These are phyloP conservation scores for Scophthalmus maximus DNA, from an alignment of 2,113 vertebrate genomes.

Conservation along the genomic window DNA sequence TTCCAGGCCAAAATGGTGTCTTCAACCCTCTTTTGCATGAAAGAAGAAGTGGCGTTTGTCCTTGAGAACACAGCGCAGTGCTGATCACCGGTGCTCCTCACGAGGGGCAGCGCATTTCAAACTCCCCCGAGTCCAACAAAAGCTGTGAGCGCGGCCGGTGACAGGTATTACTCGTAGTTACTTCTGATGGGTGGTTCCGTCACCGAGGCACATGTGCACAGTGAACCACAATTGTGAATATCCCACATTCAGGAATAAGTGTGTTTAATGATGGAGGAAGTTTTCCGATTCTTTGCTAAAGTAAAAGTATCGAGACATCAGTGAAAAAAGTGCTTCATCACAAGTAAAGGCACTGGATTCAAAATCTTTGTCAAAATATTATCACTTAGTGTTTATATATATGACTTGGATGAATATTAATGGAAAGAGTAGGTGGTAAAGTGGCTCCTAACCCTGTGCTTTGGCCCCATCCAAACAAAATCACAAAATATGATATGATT, in stretches of 20 bases:
- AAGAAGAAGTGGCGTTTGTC: conserved; percentile 7
- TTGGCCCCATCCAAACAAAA: no score
- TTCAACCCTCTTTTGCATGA: conserved; percentile 21
- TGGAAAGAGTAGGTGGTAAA: no score
- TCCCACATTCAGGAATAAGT: no score
- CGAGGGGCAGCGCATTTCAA: conserved; percentile 14
- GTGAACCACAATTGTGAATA: not conserved
- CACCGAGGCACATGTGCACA: not conserved
- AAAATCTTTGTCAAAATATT: no score
- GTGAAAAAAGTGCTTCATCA: not conserved
- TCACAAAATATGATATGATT: conserved; percentile 1
- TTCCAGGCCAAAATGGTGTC: conserved; percentile 10
- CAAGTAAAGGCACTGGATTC: not conserved
- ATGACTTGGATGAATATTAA: no score
- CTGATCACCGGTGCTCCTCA: conserved; percentile 28
- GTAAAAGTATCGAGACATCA: no score
- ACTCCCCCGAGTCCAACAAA: conserved; percentile 8
- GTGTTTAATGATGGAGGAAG: no score
- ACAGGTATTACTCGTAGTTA: not conserved
- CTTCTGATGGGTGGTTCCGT: not conserved
- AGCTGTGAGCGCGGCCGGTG: conserved; percentile 12
- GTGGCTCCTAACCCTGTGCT: no score
- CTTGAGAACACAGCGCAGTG: conserved; percentile 28
- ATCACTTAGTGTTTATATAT: no score
- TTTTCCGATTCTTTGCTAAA: no score